Evolutionary conservation across 1,140 invertebrate genomes (phyloP), one percentile per base, ranked within the genome.

Genomic region (Anagrus nilaparvatae): DNA sequence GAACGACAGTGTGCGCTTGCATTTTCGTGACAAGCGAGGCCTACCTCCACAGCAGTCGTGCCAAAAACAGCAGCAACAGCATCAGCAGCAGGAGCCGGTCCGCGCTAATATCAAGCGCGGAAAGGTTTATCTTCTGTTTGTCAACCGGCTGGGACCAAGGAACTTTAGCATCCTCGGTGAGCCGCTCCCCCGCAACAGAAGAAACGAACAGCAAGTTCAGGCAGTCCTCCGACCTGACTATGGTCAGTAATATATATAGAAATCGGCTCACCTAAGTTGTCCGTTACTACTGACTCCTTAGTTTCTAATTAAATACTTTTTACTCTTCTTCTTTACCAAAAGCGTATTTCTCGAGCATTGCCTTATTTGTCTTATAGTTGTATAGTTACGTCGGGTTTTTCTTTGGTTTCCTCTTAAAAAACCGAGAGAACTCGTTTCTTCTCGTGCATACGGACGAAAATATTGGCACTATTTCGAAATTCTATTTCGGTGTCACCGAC

Each of bases 101-200:
- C 62, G 71, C 43, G 72, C 74, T 43, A 75, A 76, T 54, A 72
- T 78, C 53, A 75, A 76, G 52, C 67, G 72, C 49, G 72, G 75
- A 43, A 74, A 75, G 58, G 70, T 74, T 60, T 78, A 78, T 65
- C 63, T 77, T 59, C 73, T 78, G 63, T 79, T 78, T 67, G 76
- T 76, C 55, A 73, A 73, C 57, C 74, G 76, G 55, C 71, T 75
- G 47, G 75, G 75, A 61, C 72, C 73, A 52, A 72, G 75, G 56
- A 78, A 78, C 64, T 77, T 76, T 60, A 75, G 73, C 49, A 75
- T 76, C 40, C 67, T 75, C 44, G 76, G 76, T 45, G 73, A 76
- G 55, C 77, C 76, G 42, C 68, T 76, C 47, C 58, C 64, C 39
- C 59, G 65, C 42, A 67, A 58, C 49, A 69, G 70, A 50, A 73